Evolutionary conservation across 2,797 vertebrate species (phyloP).

Genomic region (Melopsittacus undulatus): DNA sequence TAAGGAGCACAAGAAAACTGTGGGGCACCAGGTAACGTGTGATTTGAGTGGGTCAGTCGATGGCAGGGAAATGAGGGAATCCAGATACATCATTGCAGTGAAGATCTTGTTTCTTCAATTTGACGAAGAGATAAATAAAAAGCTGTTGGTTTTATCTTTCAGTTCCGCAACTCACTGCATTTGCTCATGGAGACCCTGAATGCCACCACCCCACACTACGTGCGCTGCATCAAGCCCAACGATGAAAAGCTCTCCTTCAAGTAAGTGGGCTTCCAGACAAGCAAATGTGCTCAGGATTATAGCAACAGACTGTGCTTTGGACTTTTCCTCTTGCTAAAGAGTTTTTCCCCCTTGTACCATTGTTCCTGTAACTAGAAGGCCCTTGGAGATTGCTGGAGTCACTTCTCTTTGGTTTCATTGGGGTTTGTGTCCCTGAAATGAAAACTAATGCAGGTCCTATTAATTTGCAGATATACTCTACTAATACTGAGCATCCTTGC

Average conservation of each 20-base stretch:
- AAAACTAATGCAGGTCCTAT: not conserved
- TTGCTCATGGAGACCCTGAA: constrained; percentile 97
- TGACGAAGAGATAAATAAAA: not conserved
- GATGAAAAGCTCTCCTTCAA: constrained; percentile 89
- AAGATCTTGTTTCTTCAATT: not conserved
- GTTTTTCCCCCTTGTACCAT: accelerated
- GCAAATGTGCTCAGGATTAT: accelerated
- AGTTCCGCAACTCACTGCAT: constrained; percentile 93
- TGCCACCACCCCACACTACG: constrained; percentile 93
- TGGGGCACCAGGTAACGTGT: constrained; percentile 88
- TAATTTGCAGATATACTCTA: not conserved
- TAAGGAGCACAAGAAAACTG: constrained; percentile 91
- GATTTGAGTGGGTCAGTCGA: accelerated
- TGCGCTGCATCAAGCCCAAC: constrained; percentile 97
- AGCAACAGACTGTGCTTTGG: accelerated
- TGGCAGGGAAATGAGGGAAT: accelerated
- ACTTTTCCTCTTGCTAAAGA: not conserved
- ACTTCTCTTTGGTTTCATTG: not conserved
- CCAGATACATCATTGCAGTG: not conserved
- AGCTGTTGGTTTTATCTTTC: not conserved
- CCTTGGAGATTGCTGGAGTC: not conserved
- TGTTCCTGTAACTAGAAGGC: not conserved
- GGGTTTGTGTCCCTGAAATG: not conserved
- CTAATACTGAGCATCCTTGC: not conserved
- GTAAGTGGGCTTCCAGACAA: constrained; percentile 77